Percentiles rank a stretch among this genome's conserved stretches.
Evolutionary conservation across 2,113 vertebrate genomes (phyloP).

Genomic region (Coreoperca whiteheadi): DNA sequence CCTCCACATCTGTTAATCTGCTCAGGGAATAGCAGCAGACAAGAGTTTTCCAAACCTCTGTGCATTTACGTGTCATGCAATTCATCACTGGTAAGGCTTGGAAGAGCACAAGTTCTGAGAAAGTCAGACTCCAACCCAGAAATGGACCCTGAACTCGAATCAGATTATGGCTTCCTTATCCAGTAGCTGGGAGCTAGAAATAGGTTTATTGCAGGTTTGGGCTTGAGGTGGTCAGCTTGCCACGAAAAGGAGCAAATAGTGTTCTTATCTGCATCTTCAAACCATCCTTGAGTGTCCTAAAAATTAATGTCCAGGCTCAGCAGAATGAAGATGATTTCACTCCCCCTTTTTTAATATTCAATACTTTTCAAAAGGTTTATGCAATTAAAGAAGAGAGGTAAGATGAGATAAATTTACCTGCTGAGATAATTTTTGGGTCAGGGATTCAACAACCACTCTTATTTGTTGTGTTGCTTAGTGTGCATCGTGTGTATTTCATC

Average conservation of each 20-base stretch:
- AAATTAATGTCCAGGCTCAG: conserved; percentile 25
- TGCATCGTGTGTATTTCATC: neutral
- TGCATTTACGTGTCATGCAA: conserved; percentile 81
- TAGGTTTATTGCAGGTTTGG: conserved; percentile 58
- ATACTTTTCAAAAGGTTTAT: conserved; percentile 20
- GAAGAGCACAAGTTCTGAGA: conserved; percentile 69
- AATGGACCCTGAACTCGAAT: conserved; percentile 65
- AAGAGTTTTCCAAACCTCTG: conserved; percentile 78
- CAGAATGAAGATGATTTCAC: neutral
- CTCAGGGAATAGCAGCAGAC: conserved; percentile 81
- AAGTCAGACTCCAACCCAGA: conserved; percentile 67
- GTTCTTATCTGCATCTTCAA: conserved; percentile 35
- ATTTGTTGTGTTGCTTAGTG: neutral
- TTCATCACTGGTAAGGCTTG: conserved; percentile 78
- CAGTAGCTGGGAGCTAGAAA: conserved; percentile 63
- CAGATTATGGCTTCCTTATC: conserved; percentile 59
- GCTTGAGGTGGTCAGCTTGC: conserved; percentile 38
- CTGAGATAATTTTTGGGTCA: neutral
- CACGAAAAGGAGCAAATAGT: conserved; percentile 29
- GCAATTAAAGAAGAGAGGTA: conserved; percentile 19
- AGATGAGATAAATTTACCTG: neutral
- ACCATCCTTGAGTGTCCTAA: neutral
- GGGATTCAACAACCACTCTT: neutral
- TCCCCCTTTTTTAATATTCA: neutral
- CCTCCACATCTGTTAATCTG: conserved; percentile 84